These are phyloP conservation scores for Callaeas wilsoni DNA, from an alignment of 2,113 vertebrate species.

Conservation along the genomic window DNA sequence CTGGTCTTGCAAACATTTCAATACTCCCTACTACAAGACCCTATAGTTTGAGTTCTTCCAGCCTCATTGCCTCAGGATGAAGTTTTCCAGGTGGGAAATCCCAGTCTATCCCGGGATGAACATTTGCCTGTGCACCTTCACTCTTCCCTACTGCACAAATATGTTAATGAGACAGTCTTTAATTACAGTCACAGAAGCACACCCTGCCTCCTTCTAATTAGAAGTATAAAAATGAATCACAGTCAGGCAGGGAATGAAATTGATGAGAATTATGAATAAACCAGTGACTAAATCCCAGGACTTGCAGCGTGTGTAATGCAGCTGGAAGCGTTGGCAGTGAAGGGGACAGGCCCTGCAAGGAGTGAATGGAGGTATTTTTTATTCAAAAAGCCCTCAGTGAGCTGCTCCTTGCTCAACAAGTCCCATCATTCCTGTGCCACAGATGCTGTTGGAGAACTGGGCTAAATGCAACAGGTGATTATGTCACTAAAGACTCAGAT, in stretches of 20 bases:
- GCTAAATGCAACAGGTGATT: neutral
- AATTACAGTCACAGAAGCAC: neutral
- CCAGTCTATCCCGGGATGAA: neutral
- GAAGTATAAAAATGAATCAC: neutral
- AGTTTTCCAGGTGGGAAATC: neutral
- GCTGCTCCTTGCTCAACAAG: neutral
- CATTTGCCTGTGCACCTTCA: neutral
- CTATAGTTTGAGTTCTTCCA: neutral
- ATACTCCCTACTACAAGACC: neutral
- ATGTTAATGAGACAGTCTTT: neutral
- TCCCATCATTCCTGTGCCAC: neutral
- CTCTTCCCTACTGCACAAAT: neutral
- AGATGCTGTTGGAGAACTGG: neutral
- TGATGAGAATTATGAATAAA: neutral
- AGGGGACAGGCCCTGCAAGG: neutral
- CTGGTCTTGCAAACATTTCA: neutral
- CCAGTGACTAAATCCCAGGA: neutral
- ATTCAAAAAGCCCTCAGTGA: neutral
- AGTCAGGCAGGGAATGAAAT: neutral
- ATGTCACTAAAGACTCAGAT: neutral
- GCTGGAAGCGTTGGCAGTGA: rapidly evolving
- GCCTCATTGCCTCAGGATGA: neutral
- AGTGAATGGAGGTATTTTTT: neutral
- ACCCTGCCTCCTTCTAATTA: neutral
- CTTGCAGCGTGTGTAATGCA: rapidly evolving